Evolutionary conservation across 2,888 invertebrate genomes (phyloP).

Genomic region (Harpagoxenus sublaevis): DNA sequence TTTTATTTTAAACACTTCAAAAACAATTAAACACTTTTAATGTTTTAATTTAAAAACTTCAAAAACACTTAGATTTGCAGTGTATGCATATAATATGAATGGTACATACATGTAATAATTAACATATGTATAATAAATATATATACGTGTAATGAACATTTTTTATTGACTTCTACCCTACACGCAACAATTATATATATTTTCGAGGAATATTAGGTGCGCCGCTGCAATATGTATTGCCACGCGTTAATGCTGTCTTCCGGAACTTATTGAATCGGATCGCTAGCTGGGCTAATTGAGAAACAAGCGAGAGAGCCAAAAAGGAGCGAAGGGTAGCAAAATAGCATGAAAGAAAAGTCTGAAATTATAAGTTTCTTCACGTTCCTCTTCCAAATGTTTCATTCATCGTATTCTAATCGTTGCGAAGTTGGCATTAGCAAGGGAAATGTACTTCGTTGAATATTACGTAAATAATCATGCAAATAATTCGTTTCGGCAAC

Average conservation of each 20-base stretch:
- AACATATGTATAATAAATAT: background rate
- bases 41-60: too few species aligned
- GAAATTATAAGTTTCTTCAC: constrained; percentile 50
- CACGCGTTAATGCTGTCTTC: constrained; percentile 75
- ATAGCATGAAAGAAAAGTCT: constrained; percentile 60
- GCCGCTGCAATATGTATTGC: constrained; percentile 75
- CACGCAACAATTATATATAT: constrained; percentile 63
- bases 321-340: constrained; percentile 44
- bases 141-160: background rate
- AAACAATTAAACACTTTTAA: too few species aligned
- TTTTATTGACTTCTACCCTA: background rate
- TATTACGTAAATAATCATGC: constrained; percentile 9
- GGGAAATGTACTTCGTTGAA: background rate
- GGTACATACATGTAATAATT: background rate
- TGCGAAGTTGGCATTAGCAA: background rate
- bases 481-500: constrained; percentile 4
- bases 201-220: constrained; percentile 80
- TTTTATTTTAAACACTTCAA: too few species aligned
- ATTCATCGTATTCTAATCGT: constrained; percentile 15
- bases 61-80: too few species aligned
- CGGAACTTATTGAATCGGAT: constrained; percentile 79
- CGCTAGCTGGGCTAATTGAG: constrained; percentile 80
- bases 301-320: constrained; percentile 65
- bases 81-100: too few species aligned
- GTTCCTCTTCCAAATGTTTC: background rate